Base-by-base conservation (phyloP, 2,797 vertebrate species). In the Crax fasciolata region DNA sequence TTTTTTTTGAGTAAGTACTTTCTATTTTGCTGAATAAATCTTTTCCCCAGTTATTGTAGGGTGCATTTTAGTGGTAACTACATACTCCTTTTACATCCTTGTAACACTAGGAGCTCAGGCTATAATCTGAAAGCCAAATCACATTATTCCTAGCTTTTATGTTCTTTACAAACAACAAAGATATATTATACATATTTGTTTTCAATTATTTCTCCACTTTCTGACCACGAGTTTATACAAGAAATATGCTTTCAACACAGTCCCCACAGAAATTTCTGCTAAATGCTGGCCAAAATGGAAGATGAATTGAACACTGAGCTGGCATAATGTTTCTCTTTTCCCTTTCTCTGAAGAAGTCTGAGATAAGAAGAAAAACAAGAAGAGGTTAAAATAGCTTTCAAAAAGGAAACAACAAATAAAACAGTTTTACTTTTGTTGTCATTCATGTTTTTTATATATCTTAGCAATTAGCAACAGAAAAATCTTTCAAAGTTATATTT, bases 321-420 rank as follows among this genome's bases (percentile, higher is more conserved):
- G 27, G 6, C 6, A 48, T 15, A 46, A n/a, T 8, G 1, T 52
- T 85, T 81, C 11, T 73, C 17, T 16, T 63, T 35, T 61, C 11
- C 8, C 8, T 46, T 71, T 77, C n/a, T 85, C 65, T 74, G 28
- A 59, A 86, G 35, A 2, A 7, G 11, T 58, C 28, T 39, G 28
- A 65, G 15, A 9, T 54, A 78, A 78, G 9, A 4, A 6, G 14
- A 54, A 90, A 63, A 51, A 17, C 1, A 41, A 23, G 38, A 61
- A 41, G 9, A 61, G 3, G 6, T 1, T 46, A 74, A 87, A 54
- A 38, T 1, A 0, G 0, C 52, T 67, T 58, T 84, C 0, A 58
- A 59, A 90, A 89, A 51, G 71, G 4, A n/a, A 74, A 3, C 0
- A 18, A 48, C 3, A 58, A 46, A 68, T 70, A 49, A 55, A 84